These are phyloP conservation scores for Odontomyia ornata DNA, from an alignment of 2,888 invertebrate genomes.

Conservation along the genomic window DNA sequence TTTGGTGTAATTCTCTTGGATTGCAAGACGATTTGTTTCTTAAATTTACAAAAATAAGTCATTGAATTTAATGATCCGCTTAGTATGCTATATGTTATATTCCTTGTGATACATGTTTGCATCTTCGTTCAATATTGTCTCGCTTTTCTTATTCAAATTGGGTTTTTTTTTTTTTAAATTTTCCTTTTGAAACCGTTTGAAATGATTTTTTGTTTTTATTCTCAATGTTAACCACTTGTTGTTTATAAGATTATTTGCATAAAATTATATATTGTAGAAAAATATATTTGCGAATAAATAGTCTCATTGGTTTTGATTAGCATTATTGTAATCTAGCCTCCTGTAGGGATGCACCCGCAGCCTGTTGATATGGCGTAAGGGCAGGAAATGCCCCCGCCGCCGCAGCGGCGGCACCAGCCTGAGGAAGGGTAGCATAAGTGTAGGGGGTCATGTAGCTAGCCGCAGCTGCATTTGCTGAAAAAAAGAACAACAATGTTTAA, in stretches of 20 bases:
- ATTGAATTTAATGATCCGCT: not conserved
- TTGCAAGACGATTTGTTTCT: no score
- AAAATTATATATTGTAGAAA: conserved; percentile 32
- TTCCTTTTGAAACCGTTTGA: conserved; percentile 38
- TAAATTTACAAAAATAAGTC: no score
- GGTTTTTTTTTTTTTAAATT: not conserved
- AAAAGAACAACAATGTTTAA: not conserved
- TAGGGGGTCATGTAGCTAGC: conserved; percentile 54
- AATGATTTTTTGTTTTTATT: not conserved
- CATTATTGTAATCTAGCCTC: conserved; percentile 55
- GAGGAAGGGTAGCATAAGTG: conserved; percentile 54
- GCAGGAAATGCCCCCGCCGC: conserved; percentile 52
- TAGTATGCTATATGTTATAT: not conserved
- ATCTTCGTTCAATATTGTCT: conserved; percentile 31
- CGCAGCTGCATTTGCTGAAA: conserved; percentile 50
- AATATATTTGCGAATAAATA: conserved; percentile 39
- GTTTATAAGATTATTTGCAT: conserved; percentile 6
- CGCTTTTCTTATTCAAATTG: conserved; percentile 1
- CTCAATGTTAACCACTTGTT: not conserved
- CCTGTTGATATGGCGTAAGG: conserved; percentile 53
- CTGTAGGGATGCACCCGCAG: conserved; percentile 53
- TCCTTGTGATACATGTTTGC: not conserved
- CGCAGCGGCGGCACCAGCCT: conserved; percentile 50
- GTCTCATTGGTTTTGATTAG: conserved; percentile 28
- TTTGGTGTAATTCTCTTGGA: no score